Evolutionary conservation across 2,888 invertebrate genomes (phyloP).

Genomic region (Oxyteleia sp.): DNA sequence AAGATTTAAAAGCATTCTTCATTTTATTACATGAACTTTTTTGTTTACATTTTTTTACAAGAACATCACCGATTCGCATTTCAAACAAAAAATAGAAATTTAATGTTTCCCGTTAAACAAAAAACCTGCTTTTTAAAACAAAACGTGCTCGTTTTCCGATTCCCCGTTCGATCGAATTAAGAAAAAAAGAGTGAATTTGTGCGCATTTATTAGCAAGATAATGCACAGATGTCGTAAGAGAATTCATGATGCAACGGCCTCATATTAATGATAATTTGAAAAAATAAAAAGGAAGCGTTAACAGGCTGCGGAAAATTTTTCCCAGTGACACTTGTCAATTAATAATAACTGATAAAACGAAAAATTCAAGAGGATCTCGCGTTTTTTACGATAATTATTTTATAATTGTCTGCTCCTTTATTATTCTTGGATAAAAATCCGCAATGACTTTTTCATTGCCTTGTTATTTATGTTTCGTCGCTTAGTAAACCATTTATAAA

Average conservation of each 20-base stretch:
- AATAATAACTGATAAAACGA: slow-evolving; percentile 24
- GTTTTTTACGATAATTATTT: slow-evolving; percentile 17
- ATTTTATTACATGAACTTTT: too few species aligned
- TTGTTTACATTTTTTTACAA: too few species aligned
- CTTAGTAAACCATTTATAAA: background rate
- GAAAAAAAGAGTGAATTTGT: background rate
- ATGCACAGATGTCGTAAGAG: slow-evolving; percentile 42
- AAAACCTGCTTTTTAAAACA: background rate
- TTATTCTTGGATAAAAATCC: slow-evolving; percentile 2
- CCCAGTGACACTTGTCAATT: slow-evolving; percentile 39
- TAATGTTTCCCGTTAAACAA: background rate
- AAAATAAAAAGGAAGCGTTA: slow-evolving; percentile 49
- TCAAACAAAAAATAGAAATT: too few species aligned
- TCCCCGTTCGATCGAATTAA: slow-evolving; percentile 9
- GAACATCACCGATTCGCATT: too few species aligned
- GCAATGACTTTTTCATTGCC: slow-evolving; percentile 1
- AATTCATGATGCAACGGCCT: slow-evolving; percentile 49
- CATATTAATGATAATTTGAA: slow-evolving; percentile 56
- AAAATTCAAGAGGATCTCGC: slow-evolving; percentile 28
- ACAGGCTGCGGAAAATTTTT: slow-evolving; percentile 46
- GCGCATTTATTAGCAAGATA: slow-evolving; percentile 44
- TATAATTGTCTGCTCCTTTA: background rate
- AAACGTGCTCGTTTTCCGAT: too few species aligned
- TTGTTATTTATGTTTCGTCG: slow-evolving; percentile 2
- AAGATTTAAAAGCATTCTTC: too few species aligned